phyloP scores from a whole-genome alignment of 2,113 vertebrate species.

The Scopus umbretta region DNA sequence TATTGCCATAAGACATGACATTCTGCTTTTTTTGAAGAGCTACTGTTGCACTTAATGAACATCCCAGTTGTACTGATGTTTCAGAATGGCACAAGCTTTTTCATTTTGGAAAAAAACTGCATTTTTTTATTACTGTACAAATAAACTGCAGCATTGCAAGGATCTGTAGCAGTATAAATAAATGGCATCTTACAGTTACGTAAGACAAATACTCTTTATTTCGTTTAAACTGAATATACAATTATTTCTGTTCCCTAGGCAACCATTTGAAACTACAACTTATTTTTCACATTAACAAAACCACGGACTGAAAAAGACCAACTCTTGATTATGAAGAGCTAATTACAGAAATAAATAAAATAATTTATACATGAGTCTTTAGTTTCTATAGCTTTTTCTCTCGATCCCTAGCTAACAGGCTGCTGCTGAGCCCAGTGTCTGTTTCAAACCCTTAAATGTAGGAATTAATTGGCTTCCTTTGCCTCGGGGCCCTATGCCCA shows the following conservation, averaged over 20 bases:
- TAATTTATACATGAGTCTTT: conserved; percentile 76
- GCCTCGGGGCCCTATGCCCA: background rate
- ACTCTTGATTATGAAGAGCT: conserved; percentile 76
- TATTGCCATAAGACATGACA: conserved; percentile 60
- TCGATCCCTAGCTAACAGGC: conserved; percentile 20
- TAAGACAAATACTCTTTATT: conserved; percentile 82
- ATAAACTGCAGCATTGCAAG: conserved; percentile 65
- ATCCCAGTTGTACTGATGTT: conserved; percentile 68
- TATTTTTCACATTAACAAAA: conserved; percentile 77
- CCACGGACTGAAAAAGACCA: conserved; percentile 74
- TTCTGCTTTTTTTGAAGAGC: conserved; percentile 72
- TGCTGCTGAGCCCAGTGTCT: conserved; percentile 49
- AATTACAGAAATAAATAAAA: conserved; percentile 85
- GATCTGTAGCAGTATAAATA: conserved; percentile 68
- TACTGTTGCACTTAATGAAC: conserved; percentile 68
- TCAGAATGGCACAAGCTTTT: conserved; percentile 71
- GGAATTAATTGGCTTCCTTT: background rate
- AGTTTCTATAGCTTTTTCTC: conserved; percentile 52
- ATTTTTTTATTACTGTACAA: conserved; percentile 70
- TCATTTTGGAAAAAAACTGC: conserved; percentile 69
- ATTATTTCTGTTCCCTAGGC: conserved; percentile 76
- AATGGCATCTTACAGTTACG: conserved; percentile 68
- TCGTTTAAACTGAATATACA: conserved; percentile 78
- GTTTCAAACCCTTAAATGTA: background rate
- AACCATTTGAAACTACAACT: conserved; percentile 76